These are phyloP conservation scores for Tolmerus cingulatus DNA, from an alignment of 2,888 invertebrate species.

Conservation along the genomic window DNA sequence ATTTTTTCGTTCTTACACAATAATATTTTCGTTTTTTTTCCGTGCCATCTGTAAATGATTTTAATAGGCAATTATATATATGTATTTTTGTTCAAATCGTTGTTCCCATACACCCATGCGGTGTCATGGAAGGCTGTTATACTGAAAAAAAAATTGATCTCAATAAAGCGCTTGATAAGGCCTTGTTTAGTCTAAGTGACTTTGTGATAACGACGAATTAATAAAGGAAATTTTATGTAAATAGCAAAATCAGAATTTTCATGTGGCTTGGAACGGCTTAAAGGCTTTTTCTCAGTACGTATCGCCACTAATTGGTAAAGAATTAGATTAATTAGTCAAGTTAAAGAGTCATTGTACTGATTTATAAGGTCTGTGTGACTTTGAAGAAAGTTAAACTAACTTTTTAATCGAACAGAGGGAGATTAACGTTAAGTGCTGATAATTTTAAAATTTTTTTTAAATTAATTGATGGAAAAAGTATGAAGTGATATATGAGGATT, in stretches of 20 bases:
- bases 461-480: neutral
- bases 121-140: neutral
- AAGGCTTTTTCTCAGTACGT: neutral
- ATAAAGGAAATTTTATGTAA: slow-evolving; percentile 6
- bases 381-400: neutral
- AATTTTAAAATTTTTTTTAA: neutral
- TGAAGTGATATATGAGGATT: neutral
- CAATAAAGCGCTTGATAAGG: neutral
- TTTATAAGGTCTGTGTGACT: neutral
- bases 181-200: slow-evolving; percentile 30
- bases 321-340: neutral
- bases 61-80: neutral
- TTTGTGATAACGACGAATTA: neutral
- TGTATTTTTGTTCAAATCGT: neutral
- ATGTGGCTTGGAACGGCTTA: neutral
- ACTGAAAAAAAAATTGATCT: neutral
- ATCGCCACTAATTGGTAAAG: neutral
- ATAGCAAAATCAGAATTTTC: slow-evolving; percentile 4
- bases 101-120: neutral
- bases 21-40: neutral
- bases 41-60: neutral
- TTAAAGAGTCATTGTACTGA: slow-evolving; percentile 1
- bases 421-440: neutral
- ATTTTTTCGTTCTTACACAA: neutral
- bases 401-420: neutral